Evolutionary conservation across 2,113 vertebrate genomes (phyloP).

Genomic region (Rhabdornis inornatus): DNA sequence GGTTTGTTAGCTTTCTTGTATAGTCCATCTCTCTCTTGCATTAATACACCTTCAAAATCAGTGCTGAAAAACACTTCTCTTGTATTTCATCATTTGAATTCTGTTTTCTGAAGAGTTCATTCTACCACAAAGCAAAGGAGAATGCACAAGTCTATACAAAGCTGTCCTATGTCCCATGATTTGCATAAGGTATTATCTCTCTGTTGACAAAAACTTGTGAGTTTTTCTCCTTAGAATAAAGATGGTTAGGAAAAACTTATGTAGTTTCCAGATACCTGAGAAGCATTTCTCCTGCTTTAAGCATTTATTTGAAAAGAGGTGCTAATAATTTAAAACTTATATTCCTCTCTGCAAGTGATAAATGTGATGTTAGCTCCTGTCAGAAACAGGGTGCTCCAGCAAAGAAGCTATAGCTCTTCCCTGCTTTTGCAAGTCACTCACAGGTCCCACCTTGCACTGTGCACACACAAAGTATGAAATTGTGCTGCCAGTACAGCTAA

Average conservation of each 20-base stretch:
- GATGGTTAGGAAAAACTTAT: neutral
- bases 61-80: neutral
- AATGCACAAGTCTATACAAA: neutral
- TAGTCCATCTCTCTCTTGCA: neutral
- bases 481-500: neutral
- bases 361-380: neutral
- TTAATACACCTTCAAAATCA: neutral
- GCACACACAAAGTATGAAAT: neutral
- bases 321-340: neutral
- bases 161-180: neutral
- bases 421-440: neutral
- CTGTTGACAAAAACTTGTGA: neutral
- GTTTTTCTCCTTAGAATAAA: neutral
- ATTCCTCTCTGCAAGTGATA: neutral
- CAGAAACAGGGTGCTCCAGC: neutral
- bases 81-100: neutral
- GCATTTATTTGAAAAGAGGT: neutral
- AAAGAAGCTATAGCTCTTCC: fast-evolving
- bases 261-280: neutral
- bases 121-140: neutral
- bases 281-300: neutral
- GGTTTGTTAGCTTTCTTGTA: neutral
- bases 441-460: neutral
- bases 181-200: neutral
- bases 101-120: neutral